Conservation (phyloP, 2,113 vertebrate species). For the Polyodon spathula region DNA sequence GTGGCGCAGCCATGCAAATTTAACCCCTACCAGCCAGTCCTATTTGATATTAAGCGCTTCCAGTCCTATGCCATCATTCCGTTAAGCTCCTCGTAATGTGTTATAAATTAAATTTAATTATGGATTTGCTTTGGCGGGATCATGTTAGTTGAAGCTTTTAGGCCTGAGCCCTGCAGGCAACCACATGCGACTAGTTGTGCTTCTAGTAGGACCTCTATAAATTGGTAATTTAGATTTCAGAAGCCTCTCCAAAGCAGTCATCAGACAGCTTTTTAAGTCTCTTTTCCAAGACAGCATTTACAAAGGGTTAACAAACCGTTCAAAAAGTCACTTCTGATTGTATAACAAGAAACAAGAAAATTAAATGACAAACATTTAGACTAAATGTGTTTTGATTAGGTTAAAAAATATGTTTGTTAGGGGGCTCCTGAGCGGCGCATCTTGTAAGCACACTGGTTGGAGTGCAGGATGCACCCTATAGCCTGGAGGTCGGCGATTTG, state of each 20-base stretch:
- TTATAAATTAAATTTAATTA: conserved; percentile 29
- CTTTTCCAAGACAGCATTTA: background rate
- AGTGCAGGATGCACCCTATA: no score
- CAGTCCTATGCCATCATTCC: conserved; percentile 4
- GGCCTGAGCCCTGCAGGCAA: no score
- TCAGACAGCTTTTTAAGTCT: background rate
- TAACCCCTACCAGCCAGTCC: conserved; percentile 65
- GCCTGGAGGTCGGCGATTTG: no score
- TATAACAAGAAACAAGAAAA: background rate
- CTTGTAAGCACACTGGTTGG: no score
- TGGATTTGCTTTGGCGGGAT: conserved; percentile 24
- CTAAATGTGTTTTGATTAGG: no score
- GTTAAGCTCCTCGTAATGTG: conserved; percentile 8
- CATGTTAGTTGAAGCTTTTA: no score
- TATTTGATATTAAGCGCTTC: conserved; percentile 26
- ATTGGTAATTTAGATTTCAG: no score
- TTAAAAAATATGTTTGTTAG: no score
- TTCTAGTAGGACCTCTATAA: background rate
- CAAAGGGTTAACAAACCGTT: background rate
- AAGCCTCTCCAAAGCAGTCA: background rate
- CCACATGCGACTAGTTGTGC: no score
- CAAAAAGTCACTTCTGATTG: background rate
- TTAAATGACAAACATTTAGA: no score
- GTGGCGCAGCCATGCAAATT: conserved; percentile 57
- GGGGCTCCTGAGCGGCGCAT: no score